Percentiles rank a stretch among this genome's conserved stretches.
Evolutionary conservation across 37 sponge, comb jelly and placozoan genomes (phyloP).

Genomic region (Ianthella basta): DNA sequence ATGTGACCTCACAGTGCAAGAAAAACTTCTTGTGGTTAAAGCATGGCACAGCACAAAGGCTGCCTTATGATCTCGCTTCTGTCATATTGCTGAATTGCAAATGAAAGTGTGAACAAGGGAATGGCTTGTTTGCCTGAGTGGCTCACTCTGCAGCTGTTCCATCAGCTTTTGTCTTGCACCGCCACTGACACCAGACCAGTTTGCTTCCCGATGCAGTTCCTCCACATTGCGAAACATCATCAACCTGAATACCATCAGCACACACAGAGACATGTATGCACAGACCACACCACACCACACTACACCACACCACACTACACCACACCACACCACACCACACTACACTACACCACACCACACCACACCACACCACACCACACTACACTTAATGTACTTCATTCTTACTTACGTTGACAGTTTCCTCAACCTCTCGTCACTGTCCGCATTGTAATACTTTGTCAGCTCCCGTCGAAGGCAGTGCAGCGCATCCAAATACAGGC

Average conservation of each 20-base stretch:
- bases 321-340: neutral
- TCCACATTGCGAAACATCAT: slow-evolving; percentile 86
- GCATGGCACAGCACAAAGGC: no score
- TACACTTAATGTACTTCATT: neutral
- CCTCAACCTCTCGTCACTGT: neutral
- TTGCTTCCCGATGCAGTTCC: slow-evolving; percentile 74
- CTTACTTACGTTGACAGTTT: slow-evolving; percentile 12
- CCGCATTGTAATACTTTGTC: slow-evolving; percentile 34
- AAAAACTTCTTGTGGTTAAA: no score
- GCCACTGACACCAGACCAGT: slow-evolving; percentile 88
- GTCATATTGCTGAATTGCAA: no score
- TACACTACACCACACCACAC: neutral
- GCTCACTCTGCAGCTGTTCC: slow-evolving; percentile 87
- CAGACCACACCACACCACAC: neutral
- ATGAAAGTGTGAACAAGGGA: no score
- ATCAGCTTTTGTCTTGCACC: slow-evolving; percentile 82
- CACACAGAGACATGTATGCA: neutral
- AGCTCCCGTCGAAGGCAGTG: slow-evolving; percentile 87
- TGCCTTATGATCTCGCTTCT: no score
- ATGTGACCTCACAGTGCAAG: no score
- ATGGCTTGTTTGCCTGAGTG: no score
- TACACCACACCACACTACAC: neutral
- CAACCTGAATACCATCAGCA: slow-evolving; percentile 43
- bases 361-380: neutral
- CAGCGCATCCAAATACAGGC: slow-evolving; percentile 79